A percentile compares a stretch with the other conserved stretches of the same genome.
phyloP scores from a whole-genome alignment of 2,113 vertebrate species.

The Neolamprologus sp. region DNA sequence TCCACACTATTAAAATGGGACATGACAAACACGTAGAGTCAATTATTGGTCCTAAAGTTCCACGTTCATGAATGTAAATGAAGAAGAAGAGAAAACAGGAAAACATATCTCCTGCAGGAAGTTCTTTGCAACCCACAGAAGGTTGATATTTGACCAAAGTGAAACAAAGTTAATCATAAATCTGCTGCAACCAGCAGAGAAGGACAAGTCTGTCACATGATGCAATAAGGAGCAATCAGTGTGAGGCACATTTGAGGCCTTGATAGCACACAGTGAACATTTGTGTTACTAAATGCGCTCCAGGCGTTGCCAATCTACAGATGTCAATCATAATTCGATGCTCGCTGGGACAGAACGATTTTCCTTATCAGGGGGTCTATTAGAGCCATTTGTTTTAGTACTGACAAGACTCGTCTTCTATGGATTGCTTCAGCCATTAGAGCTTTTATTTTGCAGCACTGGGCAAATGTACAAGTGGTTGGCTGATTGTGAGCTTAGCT shows the following conservation, averaged over 20 bases:
- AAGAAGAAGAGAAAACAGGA: neutral
- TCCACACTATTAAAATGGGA: neutral
- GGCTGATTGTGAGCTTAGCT: neutral
- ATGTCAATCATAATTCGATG: constrained; percentile 16
- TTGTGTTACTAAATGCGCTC: neutral
- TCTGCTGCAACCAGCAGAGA: constrained; percentile 13
- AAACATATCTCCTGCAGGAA: neutral
- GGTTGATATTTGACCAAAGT: constrained; percentile 32
- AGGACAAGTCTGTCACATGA: constrained; percentile 11
- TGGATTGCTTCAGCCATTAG: neutral
- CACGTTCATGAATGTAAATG: neutral
- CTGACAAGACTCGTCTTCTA: neutral
- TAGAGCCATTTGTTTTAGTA: neutral
- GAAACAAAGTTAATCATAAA: constrained; percentile 53
- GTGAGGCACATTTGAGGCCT: neutral
- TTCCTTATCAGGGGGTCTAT: neutral
- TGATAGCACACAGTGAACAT: neutral
- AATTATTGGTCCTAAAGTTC: neutral
- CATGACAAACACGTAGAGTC: neutral
- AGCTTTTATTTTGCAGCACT: neutral
- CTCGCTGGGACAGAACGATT: neutral
- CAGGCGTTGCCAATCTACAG: neutral
- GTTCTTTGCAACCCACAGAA: neutral
- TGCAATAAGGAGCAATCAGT: neutral
- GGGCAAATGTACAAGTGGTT: neutral